Conservation (phyloP, 1,140 invertebrate species). For the Dufourea novaeangliae region DNA sequence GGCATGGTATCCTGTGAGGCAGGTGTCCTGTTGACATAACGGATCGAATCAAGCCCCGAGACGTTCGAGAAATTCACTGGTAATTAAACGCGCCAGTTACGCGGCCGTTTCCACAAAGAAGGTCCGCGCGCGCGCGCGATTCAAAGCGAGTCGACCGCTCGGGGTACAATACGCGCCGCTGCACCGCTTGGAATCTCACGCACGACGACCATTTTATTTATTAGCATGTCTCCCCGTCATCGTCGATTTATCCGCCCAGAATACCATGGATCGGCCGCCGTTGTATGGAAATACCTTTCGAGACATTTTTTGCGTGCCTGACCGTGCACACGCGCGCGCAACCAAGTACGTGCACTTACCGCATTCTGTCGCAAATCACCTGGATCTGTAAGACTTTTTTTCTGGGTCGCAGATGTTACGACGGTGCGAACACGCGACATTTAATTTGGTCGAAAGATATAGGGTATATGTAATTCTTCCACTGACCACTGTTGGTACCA, state of each 20-base stretch:
- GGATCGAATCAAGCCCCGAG: constrained; percentile 22
- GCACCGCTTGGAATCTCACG: constrained; percentile 44
- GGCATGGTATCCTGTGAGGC: not conserved
- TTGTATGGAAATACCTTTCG: constrained; percentile 6
- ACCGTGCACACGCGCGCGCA: not conserved
- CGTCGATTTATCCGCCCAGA: constrained; percentile 30
- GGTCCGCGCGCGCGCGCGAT: not conserved
- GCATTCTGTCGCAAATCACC: not conserved
- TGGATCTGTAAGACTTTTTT: not conserved
- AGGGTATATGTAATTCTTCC: too few species aligned
- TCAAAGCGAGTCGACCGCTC: too few species aligned
- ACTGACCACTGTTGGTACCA: too few species aligned
- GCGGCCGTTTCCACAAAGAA: constrained; percentile 33
- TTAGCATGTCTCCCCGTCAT: constrained; percentile 44
- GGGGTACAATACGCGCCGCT: constrained; percentile 4
- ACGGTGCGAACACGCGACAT: too few species aligned
- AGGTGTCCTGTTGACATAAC: constrained; percentile 12
- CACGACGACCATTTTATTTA: constrained; percentile 38
- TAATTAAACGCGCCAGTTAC: constrained; percentile 49
- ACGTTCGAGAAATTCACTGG: constrained; percentile 44
- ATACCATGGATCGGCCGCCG: not conserved
- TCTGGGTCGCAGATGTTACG: too few species aligned
- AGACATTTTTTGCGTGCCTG: constrained; percentile 20
- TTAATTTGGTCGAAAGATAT: too few species aligned
- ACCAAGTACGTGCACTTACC: not conserved